Percentiles rank a stretch among this genome's conserved stretches.
phyloP scores from a whole-genome alignment of 2,113 vertebrate genomes.

The Petromus typicus region DNA sequence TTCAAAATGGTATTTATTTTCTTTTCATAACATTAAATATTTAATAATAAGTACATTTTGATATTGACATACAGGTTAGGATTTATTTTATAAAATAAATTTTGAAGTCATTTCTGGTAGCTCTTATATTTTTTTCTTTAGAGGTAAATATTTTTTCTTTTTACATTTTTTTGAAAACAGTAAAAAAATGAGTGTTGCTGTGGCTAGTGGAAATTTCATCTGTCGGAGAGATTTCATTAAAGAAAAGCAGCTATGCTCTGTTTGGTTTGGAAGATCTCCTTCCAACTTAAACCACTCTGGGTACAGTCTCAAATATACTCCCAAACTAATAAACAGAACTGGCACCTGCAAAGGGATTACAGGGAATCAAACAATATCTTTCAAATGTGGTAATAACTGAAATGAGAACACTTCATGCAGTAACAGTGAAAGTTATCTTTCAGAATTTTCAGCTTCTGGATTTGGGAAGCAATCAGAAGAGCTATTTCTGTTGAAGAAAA shows the following conservation, averaged over 20 bases:
- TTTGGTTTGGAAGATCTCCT: constrained; percentile 77
- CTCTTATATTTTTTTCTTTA: constrained; percentile 70
- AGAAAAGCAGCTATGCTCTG: constrained; percentile 70
- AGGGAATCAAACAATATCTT: constrained; percentile 79
- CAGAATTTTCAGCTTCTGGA: constrained; percentile 75
- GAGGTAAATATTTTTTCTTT: constrained; percentile 58
- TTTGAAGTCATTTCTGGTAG: constrained; percentile 41
- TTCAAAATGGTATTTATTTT: constrained; percentile 32
- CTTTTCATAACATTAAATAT: background rate
- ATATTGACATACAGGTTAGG: background rate
- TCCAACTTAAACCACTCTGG: constrained; percentile 67
- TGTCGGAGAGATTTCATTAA: constrained; percentile 75
- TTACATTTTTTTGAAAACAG: constrained; percentile 64
- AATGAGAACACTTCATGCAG: constrained; percentile 67
- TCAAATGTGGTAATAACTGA: constrained; percentile 79
- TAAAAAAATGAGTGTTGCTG: constrained; percentile 61
- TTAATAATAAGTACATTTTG: constrained; percentile 16
- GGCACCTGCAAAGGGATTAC: constrained; percentile 78
- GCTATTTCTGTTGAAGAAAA: constrained; percentile 18
- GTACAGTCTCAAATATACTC: constrained; percentile 76
- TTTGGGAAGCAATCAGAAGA: constrained; percentile 72
- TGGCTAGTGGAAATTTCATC: constrained; percentile 47
- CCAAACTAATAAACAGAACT: constrained; percentile 81
- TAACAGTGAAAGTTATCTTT: constrained; percentile 82
- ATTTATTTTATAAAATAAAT: constrained; percentile 66